Conservation (phyloP, 2,888 invertebrate genomes). For the Netelia inedita region DNA sequence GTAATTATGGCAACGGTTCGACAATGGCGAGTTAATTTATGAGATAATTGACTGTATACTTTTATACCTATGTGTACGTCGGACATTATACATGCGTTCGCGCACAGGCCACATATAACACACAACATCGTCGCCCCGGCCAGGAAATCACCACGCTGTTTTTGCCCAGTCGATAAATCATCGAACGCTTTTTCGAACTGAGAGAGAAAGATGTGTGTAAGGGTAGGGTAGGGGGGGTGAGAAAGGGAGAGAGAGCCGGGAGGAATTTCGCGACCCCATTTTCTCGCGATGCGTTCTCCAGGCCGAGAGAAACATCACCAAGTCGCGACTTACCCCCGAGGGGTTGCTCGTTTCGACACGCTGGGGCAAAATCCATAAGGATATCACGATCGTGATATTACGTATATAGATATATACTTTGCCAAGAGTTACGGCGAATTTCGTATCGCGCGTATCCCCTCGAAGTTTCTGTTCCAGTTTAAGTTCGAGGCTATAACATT, state of each 20-base stretch:
- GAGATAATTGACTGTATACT: not conserved
- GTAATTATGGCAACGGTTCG: too few relatives aligned
- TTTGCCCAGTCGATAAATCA: slow-evolving; percentile 57
- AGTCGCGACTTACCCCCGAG: slow-evolving; percentile 42
- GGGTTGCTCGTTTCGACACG: not conserved
- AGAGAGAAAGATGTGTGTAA: slow-evolving; percentile 18
- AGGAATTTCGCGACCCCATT: slow-evolving; percentile 60
- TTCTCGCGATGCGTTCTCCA: slow-evolving; percentile 27
- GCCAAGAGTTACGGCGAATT: slow-evolving; percentile 9
- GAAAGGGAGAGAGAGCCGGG: slow-evolving; percentile 39
- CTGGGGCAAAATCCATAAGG: slow-evolving; percentile 15
- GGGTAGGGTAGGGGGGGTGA: not conserved
- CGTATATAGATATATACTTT: not conserved
- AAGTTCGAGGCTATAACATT: slow-evolving; percentile 2
- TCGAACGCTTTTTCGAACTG: slow-evolving; percentile 51
- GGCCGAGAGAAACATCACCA: slow-evolving; percentile 22
- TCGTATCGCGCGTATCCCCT: not conserved
- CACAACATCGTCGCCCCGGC: slow-evolving; percentile 44
- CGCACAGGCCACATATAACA: slow-evolving; percentile 10
- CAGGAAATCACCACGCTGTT: slow-evolving; percentile 41
- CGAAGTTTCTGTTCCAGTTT: slow-evolving; percentile 39
- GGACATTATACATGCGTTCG: not conserved
- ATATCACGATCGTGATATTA: slow-evolving; percentile 10
- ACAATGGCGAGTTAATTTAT: not conserved
- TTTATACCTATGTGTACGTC: not conserved